A percentile compares a stretch with the other conserved stretches of the same genome.
Conservation (phyloP, 2,113 vertebrate species). For the Eira barbara region DNA sequence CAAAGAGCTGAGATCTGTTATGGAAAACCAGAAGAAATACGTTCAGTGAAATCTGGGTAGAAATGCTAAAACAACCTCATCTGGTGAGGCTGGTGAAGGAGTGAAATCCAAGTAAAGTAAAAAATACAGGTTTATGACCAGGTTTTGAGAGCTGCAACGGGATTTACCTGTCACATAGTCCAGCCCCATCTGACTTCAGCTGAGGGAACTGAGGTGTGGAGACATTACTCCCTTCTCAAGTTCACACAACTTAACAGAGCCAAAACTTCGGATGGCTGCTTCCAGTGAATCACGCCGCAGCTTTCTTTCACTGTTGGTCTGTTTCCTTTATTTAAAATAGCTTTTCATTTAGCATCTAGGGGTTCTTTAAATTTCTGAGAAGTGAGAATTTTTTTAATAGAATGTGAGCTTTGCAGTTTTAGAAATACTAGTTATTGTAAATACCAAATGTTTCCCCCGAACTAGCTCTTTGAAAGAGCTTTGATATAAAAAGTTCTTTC, state of each 20-base stretch:
- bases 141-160: neutral
- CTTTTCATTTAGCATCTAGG: neutral
- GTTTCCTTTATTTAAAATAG: constrained; percentile 12
- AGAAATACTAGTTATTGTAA: constrained; percentile 57
- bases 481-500: constrained; percentile 40
- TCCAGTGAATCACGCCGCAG: neutral
- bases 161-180: neutral
- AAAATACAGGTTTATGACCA: neutral
- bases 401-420: neutral
- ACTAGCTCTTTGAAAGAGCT: constrained; percentile 37
- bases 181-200: neutral
- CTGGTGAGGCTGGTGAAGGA: neutral
- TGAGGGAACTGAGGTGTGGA: neutral
- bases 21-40: neutral
- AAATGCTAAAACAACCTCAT: neutral
- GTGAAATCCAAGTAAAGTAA: neutral
- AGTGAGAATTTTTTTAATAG: constrained; percentile 30
- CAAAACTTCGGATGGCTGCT: neutral
- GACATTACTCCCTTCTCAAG: neutral
- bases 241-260: neutral
- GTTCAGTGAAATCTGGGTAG: neutral
- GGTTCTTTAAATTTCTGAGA: constrained; percentile 9
- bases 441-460: constrained; percentile 47
- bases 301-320: neutral
- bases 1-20: neutral